Conservation (phyloP, 2,888 invertebrate species). For the Diarsia dahlii region DNA sequence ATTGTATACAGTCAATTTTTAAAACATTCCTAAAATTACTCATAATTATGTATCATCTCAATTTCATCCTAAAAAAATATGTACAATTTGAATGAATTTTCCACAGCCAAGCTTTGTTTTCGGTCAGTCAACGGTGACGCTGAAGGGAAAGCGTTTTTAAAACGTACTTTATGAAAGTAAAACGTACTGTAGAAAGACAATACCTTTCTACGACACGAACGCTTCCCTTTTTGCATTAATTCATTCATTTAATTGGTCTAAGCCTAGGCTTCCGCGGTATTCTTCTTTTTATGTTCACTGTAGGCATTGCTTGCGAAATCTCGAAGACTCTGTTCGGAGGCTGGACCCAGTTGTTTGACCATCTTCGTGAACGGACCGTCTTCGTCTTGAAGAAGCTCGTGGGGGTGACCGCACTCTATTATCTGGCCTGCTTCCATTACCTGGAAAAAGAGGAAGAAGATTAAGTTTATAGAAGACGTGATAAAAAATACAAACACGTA, state of each 20-base stretch:
- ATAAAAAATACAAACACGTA: not conserved
- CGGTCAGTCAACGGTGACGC: not conserved
- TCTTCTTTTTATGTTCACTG: slow-evolving; percentile 76
- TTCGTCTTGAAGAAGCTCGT: slow-evolving; percentile 90
- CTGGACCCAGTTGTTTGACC: slow-evolving; percentile 92
- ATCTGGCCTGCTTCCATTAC: slow-evolving; percentile 92
- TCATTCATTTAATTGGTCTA: not conserved
- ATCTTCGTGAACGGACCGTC: slow-evolving; percentile 91
- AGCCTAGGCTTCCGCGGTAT: slow-evolving; percentile 20
- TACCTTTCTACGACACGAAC: not conserved
- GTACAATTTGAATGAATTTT: slow-evolving; percentile 1
- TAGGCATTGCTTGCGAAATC: slow-evolving; percentile 83
- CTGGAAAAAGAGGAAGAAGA: slow-evolving; percentile 63
- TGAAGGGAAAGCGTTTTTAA: not conserved
- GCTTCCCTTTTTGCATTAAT: not conserved
- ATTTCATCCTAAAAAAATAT: slow-evolving; percentile 12
- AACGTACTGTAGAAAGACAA: not conserved
- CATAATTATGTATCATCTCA: not conserved
- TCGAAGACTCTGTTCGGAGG: slow-evolving; percentile 84
- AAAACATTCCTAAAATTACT: slow-evolving; percentile 3
- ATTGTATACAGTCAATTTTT: not conserved
- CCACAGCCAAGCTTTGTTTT: not conserved
- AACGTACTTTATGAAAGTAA: not conserved
- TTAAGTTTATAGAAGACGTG: not conserved
- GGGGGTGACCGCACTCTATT: slow-evolving; percentile 94